A percentile compares a stretch with the other conserved stretches of the same genome.
Evolutionary conservation across 2,797 vertebrate species (phyloP).

Genomic region (Acanthurus leucopareius): DNA sequence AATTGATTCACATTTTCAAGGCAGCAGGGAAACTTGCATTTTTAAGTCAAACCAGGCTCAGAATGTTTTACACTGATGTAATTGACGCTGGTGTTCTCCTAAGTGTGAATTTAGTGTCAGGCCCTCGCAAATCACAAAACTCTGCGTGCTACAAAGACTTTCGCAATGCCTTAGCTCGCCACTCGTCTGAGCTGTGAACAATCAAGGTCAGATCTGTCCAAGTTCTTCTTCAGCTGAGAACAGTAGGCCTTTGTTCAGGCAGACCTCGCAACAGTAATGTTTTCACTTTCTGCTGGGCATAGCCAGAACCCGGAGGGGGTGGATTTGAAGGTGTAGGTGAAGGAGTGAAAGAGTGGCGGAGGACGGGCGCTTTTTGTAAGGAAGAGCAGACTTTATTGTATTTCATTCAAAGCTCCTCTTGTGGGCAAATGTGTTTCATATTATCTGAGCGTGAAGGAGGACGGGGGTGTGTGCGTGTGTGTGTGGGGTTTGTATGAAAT

Average conservation of each 20-base stretch:
- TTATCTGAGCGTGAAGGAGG: constrained; percentile 60
- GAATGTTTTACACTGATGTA: constrained; percentile 2
- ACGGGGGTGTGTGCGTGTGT: not conserved
- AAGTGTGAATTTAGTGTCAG: constrained; percentile 17
- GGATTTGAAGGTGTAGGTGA: constrained; percentile 56
- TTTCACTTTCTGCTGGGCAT: constrained; percentile 52
- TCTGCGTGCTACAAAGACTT: not conserved
- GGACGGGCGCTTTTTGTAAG: constrained; percentile 7
- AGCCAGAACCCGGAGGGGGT: constrained; percentile 24
- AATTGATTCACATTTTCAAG: not conserved
- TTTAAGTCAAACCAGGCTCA: not conserved
- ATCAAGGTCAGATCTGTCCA: constrained; percentile 50
- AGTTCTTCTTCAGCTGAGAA: constrained; percentile 46
- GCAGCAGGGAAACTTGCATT: not conserved
- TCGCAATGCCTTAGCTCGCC: constrained; percentile 18
- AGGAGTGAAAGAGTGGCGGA: constrained; percentile 27
- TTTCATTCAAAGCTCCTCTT: constrained; percentile 49
- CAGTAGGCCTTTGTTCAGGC: constrained; percentile 71
- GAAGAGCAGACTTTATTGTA: constrained; percentile 60
- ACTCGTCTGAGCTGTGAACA: constrained; percentile 47
- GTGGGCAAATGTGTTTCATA: constrained; percentile 74
- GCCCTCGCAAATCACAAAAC: constrained; percentile 18
- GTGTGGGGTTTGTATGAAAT: constrained; percentile 40
- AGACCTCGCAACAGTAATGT: constrained; percentile 62
- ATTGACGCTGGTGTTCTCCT: not conserved